These are phyloP conservation scores for Antheraea yamamai DNA, from an alignment of 2,888 invertebrate genomes.

Conservation along the genomic window DNA sequence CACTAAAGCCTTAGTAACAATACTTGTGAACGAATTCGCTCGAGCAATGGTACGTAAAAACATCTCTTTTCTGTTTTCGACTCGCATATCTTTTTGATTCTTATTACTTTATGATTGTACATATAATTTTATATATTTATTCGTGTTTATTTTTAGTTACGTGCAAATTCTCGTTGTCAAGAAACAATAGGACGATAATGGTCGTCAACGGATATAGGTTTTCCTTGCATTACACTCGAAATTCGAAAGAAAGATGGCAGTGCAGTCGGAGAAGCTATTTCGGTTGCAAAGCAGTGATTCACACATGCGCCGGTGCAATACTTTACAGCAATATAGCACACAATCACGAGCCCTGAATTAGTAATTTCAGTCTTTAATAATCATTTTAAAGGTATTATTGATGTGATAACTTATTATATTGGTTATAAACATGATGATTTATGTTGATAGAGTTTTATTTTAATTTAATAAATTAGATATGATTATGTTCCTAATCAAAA, in stretches of 20 bases:
- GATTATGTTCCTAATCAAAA: not conserved
- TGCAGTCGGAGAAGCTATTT: slow-evolving; percentile 60
- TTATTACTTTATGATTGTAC: not conserved
- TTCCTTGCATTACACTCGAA: slow-evolving; percentile 56
- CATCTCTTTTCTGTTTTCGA: too few species aligned
- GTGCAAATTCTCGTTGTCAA: slow-evolving; percentile 45
- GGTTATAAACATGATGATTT: not conserved
- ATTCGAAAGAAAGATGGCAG: slow-evolving; percentile 57
- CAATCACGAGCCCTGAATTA: slow-evolving; percentile 48
- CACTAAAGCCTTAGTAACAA: too few species aligned
- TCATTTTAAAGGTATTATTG: not conserved
- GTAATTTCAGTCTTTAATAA: not conserved
- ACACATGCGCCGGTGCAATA: slow-evolving; percentile 42
- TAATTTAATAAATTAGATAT: too few species aligned
- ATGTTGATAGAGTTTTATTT: too few species aligned
- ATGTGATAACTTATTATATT: not conserved
- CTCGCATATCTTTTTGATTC: too few species aligned
- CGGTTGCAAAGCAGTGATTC: slow-evolving; percentile 62
- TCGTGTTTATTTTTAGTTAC: slow-evolving; percentile 36
- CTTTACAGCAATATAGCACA: slow-evolving; percentile 46
- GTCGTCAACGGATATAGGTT: slow-evolving; percentile 57
- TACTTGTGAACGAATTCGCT: too few species aligned
- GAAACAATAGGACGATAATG: slow-evolving; percentile 50
- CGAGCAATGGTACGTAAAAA: too few species aligned
- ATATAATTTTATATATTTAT: not conserved